Evolutionary conservation across 1,140 invertebrate species (phyloP), one percentile per base, ranked within the genome.

Genomic region (Papilio machaon): DNA sequence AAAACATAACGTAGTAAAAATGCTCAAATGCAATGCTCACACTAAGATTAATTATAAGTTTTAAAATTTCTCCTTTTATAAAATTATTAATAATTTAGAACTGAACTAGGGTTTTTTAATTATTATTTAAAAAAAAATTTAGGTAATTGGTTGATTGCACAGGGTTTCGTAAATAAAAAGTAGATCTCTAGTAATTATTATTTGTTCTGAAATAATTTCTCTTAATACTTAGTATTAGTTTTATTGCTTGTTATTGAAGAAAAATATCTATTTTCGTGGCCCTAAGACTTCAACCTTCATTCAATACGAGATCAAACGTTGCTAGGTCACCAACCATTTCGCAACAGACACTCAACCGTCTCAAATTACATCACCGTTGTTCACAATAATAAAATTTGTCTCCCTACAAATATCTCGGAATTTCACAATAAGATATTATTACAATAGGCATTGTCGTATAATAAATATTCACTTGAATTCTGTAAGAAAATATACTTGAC

Each of bases 251-350:
- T 49, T 73, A 49, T 35, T 17, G 35, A 11, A 47, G 15, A 38
- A 46, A 60, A 23, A 43, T 54, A 43, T 76, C 35, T 46, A n/a
- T 13, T 85, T 86, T 90, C 47, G n/a, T 86, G 82, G 87, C 90
- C 86, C 80, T 54, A 73, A 70, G 80, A 38, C 83, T 64, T 79
- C 47, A 86, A 84, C 82, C 86, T 78, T 80, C 85, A 77, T 79
- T 85, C 84, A 82, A 74, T 83, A 79, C 49, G 80, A 91, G 89
- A 93, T 93, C 91, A 93, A 93, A 93, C 86, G 91, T 92, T 92
- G 90, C 91, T 90, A 91, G 85, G 91, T 88, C 88, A 87, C 85
- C 90, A 89, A 87, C 88, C 89, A 88, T 89, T 89, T 86, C 85
- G 86, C 85, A 87, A 89, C 84, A 84, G 84, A 86, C 87, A 88